Base-by-base conservation (phyloP, 1,140 invertebrate genomes). In the Trichonephila inaurata region DNA sequence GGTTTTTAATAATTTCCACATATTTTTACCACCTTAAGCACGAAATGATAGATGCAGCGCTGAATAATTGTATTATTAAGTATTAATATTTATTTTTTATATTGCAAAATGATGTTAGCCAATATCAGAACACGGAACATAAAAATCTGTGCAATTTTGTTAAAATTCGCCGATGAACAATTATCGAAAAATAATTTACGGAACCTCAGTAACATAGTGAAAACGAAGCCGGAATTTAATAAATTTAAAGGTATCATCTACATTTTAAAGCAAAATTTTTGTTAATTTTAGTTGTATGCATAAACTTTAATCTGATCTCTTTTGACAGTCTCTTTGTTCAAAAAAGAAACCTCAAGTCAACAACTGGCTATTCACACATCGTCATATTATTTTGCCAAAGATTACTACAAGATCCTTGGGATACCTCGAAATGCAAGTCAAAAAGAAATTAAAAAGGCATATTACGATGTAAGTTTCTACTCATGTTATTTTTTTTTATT, bases 361-460 rank as follows among this genome's bases (percentile, higher is more conserved):
- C 62, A 60, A 24, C 66, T 6, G 28, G 28, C 66, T 1, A n/a
- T 90, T 8, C 33, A 40, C 19, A 77, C 90, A 51, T 51, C 90
- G 12, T n/a, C 28, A 7, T n/a, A 16, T 44, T 24, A 21, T 24
- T 33, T 24, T 85, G 24, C 77, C 6, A 91, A 85, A 95, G 97
- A 99, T 95, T 99, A 99, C 95, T 99, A 99, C 95, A 97, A 99
- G 95, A 97, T 98, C 44, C 96, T 99, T n/a, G 99, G 99, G 21
- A 97, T 99, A 4, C 96, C 98, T 0, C 98, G 97, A 95, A 99
- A 98, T 96, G 97, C 98, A 2, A 97, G 97, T 81, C 95, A 96
- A n/a, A 98, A 99, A 96, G 99, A 99, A 95, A 99, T 99, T 83
- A 99, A 99, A 95, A 99, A 99, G 96, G 98, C 99, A 10, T 99